A percentile compares a stretch with the other conserved stretches of the same genome.
phyloP scores from a whole-genome alignment of 2,888 invertebrate species.

The Diplolepis rosae region DNA sequence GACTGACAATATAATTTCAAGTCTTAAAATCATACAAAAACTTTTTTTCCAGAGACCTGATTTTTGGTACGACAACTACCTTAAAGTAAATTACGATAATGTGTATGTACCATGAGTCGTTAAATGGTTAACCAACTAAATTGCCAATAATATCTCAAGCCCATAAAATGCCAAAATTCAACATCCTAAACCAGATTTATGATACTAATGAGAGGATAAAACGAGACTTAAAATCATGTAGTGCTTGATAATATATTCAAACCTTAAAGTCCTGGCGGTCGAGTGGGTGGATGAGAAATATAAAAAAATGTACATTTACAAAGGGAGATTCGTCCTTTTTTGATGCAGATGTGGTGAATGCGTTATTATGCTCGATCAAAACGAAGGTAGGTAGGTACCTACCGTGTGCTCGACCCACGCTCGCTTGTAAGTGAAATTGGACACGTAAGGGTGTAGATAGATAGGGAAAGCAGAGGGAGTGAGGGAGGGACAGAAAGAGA shows the following conservation, averaged over 20 bases:
- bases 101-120: too few relatives aligned
- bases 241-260: not conserved
- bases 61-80: too few relatives aligned
- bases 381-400: conserved; percentile 36
- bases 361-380: conserved; percentile 45
- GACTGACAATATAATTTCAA: too few relatives aligned
- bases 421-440: conserved; percentile 47
- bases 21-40: too few relatives aligned
- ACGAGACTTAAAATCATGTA: conserved; percentile 9
- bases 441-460: conserved; percentile 34
- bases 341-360: conserved; percentile 45
- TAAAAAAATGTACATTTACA: conserved; percentile 45
- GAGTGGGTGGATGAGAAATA: conserved; percentile 48
- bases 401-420: conserved; percentile 39
- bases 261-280: conserved; percentile 32
- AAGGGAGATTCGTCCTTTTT: conserved; percentile 35
- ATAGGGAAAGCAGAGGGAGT: not conserved
- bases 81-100: too few relatives aligned
- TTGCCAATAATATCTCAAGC: too few relatives aligned
- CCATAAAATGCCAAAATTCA: not conserved
- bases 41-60: too few relatives aligned
- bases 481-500: conserved; percentile 8
- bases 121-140: too few relatives aligned
- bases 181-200: not conserved
- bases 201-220: conserved; percentile 19